Conservation (phyloP, 2,797 vertebrate species). For the Lerista edwardsae region DNA sequence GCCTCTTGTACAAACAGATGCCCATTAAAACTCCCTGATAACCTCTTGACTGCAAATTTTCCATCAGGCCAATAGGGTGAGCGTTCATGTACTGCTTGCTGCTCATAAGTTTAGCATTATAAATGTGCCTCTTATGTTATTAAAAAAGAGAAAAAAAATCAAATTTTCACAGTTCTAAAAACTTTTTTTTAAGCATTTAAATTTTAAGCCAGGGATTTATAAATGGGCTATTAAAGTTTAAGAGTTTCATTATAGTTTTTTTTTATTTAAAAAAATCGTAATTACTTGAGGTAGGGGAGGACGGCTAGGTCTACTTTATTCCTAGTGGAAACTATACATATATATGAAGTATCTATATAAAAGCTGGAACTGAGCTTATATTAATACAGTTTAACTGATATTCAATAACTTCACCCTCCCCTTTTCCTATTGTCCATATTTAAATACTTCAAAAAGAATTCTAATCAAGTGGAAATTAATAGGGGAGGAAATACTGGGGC, state of each 20-base stretch:
- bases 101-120: constrained; percentile 52
- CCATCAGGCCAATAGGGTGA: constrained; percentile 15
- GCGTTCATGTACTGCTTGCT: constrained; percentile 12
- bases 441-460: constrained; percentile 99
- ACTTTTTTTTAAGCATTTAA: constrained; percentile 77
- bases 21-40: constrained; percentile 20
- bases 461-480: constrained; percentile 99
- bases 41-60: constrained; percentile 33
- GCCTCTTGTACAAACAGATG: neutral
- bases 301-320: constrained; percentile 79
- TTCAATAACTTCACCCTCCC: constrained; percentile 99
- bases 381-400: constrained; percentile 99
- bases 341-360: constrained; percentile 83
- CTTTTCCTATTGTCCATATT: constrained; percentile 96
- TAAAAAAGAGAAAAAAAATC: neutral
- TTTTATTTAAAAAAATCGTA: constrained; percentile 70
- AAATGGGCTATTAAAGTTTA: constrained; percentile 83
- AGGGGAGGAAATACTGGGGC: constrained; percentile 92
- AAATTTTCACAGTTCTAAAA: constrained; percentile 75
- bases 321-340: constrained; percentile 83
- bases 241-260: constrained; percentile 79
- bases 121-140: constrained; percentile 55
- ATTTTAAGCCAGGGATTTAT: constrained; percentile 80
- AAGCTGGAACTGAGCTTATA: constrained; percentile 88
- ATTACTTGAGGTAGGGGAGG: constrained; percentile 82